A percentile compares a stretch with the other conserved stretches of the same genome.
These are phyloP conservation scores for Mandrillus leucophaeus DNA, from an alignment of 2,113 vertebrate genomes.

Conservation along the genomic window DNA sequence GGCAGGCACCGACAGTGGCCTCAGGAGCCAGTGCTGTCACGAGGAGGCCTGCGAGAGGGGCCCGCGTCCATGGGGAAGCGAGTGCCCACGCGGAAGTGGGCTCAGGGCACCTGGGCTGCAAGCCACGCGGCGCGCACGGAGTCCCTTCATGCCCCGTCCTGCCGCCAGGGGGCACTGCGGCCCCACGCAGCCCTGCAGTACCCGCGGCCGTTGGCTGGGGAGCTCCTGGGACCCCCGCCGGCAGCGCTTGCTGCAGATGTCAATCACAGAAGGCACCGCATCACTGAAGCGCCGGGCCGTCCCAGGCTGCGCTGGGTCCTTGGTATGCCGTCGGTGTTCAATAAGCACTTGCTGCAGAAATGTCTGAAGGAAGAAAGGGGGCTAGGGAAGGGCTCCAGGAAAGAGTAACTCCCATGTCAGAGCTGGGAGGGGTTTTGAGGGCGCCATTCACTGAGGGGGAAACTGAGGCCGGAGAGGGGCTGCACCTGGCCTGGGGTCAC, in stretches of 20 bases:
- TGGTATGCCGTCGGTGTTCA: background rate
- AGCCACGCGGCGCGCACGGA: rapidly evolving
- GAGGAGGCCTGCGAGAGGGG: background rate
- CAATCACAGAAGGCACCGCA: rapidly evolving
- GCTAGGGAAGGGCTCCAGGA: background rate
- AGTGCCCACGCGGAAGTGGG: no score
- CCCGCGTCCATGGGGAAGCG: background rate
- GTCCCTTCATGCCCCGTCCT: rapidly evolving
- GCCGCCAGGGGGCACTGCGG: constrained; percentile 32
- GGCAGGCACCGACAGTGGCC: no score
- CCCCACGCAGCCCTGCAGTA: background rate
- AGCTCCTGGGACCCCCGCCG: rapidly evolving
- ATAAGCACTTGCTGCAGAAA: background rate
- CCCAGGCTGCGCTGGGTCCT: no score
- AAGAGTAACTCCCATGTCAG: background rate
- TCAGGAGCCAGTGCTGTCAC: background rate
- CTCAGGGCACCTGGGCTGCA: no score
- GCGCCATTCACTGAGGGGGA: background rate
- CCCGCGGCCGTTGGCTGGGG: rapidly evolving
- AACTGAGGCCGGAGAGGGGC: background rate
- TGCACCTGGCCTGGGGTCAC: background rate
- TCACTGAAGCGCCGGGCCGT: background rate
- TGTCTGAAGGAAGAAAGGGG: background rate
- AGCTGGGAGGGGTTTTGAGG: background rate
- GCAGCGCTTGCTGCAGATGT: no score